Conservation (phyloP, 2,888 invertebrate genomes). For the Germaria angustata region DNA sequence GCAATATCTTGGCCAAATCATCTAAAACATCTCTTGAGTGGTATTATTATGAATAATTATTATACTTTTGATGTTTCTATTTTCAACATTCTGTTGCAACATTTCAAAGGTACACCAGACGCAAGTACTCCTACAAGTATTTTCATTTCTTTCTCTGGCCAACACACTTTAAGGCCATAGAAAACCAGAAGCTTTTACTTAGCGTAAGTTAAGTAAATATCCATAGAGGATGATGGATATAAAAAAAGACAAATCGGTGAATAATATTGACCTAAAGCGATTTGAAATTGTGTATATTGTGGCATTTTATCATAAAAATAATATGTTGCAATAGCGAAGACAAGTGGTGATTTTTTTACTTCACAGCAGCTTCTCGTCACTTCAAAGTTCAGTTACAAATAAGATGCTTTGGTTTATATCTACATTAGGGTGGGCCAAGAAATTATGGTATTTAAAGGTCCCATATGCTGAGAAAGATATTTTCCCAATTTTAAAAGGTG, state of each 20-base stretch:
- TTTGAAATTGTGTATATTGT: constrained; percentile 43
- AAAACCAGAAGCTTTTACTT: constrained; percentile 52
- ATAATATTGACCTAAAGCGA: constrained; percentile 44
- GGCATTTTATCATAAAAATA: no score
- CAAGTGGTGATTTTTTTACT: constrained; percentile 43
- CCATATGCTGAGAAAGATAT: no score
- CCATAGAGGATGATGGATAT: not conserved
- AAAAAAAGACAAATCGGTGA: not conserved
- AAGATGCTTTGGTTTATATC: no score
- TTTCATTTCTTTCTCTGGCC: not conserved
- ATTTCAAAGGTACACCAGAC: not conserved
- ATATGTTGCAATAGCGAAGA: constrained; percentile 5
- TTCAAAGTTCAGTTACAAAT: not conserved
- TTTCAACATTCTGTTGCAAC: constrained; percentile 16
- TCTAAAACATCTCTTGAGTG: constrained; percentile 33
- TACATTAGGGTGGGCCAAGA: no score
- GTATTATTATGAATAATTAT: constrained; percentile 45
- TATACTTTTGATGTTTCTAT: constrained; percentile 22
- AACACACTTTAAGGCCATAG: constrained; percentile 23
- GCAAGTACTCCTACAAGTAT: not conserved
- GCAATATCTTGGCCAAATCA: constrained; percentile 33
- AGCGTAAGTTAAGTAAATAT: constrained; percentile 48
- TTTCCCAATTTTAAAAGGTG: no score
- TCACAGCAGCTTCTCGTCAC: not conserved
- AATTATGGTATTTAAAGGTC: no score